Evolutionary conservation across 2,797 vertebrate genomes (phyloP).

Genomic region (Sebastes diploproa): DNA sequence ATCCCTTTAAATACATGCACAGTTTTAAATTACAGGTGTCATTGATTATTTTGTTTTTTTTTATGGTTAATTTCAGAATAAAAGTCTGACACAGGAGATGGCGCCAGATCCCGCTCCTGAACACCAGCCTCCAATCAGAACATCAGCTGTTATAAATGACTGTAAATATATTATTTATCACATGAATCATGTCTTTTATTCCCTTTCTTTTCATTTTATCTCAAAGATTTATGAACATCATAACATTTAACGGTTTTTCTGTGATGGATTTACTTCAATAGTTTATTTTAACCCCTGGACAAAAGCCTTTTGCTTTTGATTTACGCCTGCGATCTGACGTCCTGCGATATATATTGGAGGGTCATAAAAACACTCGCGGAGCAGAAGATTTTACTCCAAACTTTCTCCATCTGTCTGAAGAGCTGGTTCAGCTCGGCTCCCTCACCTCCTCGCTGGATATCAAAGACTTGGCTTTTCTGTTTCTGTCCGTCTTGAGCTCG

Average conservation of each 20-base stretch:
- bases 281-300: not conserved
- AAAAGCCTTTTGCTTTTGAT: not conserved
- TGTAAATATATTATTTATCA: not conserved
- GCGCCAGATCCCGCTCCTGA: conserved; percentile 40
- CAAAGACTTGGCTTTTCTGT: not conserved
- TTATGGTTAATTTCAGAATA: not conserved
- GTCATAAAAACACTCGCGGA: not conserved
- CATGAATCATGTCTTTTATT: conserved; percentile 1
- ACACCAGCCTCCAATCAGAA: not conserved
- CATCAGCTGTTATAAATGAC: not conserved
- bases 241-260: not conserved
- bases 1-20: not conserved
- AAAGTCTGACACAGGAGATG: conserved; percentile 43
- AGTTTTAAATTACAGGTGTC: not conserved
- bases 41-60: not conserved
- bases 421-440: not conserved
- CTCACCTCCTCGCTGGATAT: not conserved
- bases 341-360: not conserved
- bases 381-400: not conserved
- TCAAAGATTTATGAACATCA: not conserved
- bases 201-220: conserved; percentile 1
- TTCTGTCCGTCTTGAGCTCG: not conserved
- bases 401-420: conserved; percentile 11
- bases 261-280: not conserved
- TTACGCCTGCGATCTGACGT: not conserved